These are phyloP conservation scores for Aradus depressus DNA, from an alignment of 2,888 invertebrate species.

Conservation along the genomic window DNA sequence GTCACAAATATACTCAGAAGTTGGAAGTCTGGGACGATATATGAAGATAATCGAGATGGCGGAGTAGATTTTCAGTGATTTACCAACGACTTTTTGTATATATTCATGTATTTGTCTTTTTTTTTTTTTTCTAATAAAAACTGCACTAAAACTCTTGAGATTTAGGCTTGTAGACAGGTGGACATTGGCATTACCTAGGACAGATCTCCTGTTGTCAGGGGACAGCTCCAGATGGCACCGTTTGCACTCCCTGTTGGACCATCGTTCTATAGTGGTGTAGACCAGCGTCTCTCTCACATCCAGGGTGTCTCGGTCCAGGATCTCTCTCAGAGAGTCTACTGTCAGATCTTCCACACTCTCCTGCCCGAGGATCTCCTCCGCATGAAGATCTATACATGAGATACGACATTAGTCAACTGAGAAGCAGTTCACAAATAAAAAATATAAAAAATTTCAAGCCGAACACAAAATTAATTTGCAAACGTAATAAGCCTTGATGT, in stretches of 20 bases:
- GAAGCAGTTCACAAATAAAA: too few relatives aligned
- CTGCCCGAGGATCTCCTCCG: slow-evolving; percentile 41
- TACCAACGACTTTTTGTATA: too few relatives aligned
- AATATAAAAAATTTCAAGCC: too few relatives aligned
- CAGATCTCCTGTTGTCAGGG: slow-evolving; percentile 41
- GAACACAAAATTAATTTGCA: not conserved
- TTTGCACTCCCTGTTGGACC: slow-evolving; percentile 48
- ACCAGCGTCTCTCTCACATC: slow-evolving; percentile 42
- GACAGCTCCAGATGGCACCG: slow-evolving; percentile 43
- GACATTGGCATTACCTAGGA: slow-evolving; percentile 40
- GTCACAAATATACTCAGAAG: too few relatives aligned
- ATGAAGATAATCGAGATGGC: too few relatives aligned
- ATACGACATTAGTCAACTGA: not conserved
- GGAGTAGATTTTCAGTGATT: too few relatives aligned
- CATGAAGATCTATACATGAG: slow-evolving; percentile 27
- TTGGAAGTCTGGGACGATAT: too few relatives aligned
- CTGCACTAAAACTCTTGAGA: too few relatives aligned
- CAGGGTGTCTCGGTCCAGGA: slow-evolving; percentile 56
- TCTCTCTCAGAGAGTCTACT: slow-evolving; percentile 50
- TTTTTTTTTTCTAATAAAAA: too few relatives aligned
- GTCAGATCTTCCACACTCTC: slow-evolving; percentile 51
- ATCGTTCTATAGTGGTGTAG: slow-evolving; percentile 51
- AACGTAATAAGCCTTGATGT: not conserved
- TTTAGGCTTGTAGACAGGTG: not conserved
- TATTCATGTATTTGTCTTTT: too few relatives aligned